Conservation (phyloP, 2,888 invertebrate genomes). For the Hirtodrosophila alboralis region DNA sequence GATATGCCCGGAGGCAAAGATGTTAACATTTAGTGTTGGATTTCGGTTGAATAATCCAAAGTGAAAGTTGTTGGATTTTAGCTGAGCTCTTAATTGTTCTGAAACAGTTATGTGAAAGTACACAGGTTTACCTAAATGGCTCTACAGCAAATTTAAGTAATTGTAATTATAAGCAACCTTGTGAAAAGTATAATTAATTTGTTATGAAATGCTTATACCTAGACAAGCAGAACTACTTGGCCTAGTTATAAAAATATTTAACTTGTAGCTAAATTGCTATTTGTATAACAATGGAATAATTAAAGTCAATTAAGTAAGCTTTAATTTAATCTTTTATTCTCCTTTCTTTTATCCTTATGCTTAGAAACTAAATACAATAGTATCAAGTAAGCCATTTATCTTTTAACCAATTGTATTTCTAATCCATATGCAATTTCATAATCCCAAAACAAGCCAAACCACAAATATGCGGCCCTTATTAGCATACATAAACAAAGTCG, state of each 20-base stretch:
- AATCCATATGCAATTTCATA: slow-evolving; percentile 39
- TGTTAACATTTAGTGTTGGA: slow-evolving; percentile 33
- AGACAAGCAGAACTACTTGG: no score
- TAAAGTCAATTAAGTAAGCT: no score
- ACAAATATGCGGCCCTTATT: slow-evolving; percentile 53
- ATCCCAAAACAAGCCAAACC: slow-evolving; percentile 36
- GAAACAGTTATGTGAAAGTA: slow-evolving; percentile 6
- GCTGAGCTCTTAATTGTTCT: slow-evolving; percentile 22
- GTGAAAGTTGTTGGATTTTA: slow-evolving; percentile 34
- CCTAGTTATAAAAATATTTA: no score
- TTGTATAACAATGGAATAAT: no score
- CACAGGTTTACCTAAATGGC: background rate
- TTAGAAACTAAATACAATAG: no score
- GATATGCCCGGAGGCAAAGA: slow-evolving; percentile 9
- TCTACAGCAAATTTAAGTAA: background rate
- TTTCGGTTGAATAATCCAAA: slow-evolving; percentile 26
- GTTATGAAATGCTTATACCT: no score
- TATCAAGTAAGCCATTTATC: background rate
- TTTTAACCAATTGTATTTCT: background rate
- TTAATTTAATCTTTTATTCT: background rate
- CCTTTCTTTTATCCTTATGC: background rate
- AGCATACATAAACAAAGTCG: slow-evolving; percentile 45
- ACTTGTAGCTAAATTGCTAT: no score
- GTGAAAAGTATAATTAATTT: no score
- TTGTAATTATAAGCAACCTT: slow-evolving; percentile 1